Conservation (phyloP, 37 sponge, comb jelly and placozoan genomes). For the Bolinopsis microptera region DNA sequence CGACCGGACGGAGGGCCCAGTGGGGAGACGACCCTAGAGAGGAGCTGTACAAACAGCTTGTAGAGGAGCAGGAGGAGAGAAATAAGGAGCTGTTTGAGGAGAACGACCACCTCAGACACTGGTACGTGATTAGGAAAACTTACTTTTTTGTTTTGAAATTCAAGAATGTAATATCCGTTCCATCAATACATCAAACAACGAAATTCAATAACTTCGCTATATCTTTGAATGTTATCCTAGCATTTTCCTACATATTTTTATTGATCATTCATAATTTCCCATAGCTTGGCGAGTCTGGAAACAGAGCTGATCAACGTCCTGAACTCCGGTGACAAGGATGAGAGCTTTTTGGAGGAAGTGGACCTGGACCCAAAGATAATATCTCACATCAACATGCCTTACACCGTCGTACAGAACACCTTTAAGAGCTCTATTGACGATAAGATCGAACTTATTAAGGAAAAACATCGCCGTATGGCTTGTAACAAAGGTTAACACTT, state of each 20-base stretch:
- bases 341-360: background rate
- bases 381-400: slow-evolving; percentile 38
- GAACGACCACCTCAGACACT: slow-evolving; percentile 52
- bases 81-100: slow-evolving; percentile 54
- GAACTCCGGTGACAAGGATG: slow-evolving; percentile 37
- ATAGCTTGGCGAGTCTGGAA: slow-evolving; percentile 19
- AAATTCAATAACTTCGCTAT: too few species aligned
- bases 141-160: background rate
- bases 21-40: slow-evolving; percentile 59
- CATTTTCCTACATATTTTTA: too few species aligned
- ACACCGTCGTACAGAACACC: slow-evolving; percentile 38
- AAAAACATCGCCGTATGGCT: slow-evolving; percentile 28
- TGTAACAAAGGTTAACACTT: slow-evolving; percentile 37
- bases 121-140: background rate
- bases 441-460: slow-evolving; percentile 44
- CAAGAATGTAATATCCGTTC: too few species aligned
- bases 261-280: background rate
- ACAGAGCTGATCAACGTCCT: slow-evolving; percentile 17
- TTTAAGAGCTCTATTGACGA: slow-evolving; percentile 42
- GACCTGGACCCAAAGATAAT: slow-evolving; percentile 56
- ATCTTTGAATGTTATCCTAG: too few species aligned
- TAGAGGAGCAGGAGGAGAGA: slow-evolving; percentile 52
- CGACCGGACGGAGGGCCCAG: slow-evolving; percentile 7
- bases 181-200: too few species aligned
- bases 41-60: slow-evolving; percentile 55